Conservation (phyloP, 2,113 vertebrate species). For the Scalopus aquaticus region DNA sequence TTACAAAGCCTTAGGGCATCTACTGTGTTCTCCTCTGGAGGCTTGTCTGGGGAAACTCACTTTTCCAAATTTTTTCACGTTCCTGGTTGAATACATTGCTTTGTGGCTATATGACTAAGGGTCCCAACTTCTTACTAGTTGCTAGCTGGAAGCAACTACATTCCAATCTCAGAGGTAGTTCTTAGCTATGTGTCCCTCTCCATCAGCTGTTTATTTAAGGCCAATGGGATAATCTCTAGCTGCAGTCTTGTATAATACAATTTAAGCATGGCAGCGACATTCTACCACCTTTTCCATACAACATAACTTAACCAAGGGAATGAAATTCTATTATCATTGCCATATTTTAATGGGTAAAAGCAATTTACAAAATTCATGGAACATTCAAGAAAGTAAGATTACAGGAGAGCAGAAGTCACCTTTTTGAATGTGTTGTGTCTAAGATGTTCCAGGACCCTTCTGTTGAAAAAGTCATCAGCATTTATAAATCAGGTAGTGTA, state of each 20-base stretch:
- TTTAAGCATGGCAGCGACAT: background rate
- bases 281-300: background rate
- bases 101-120: background rate
- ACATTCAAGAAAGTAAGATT: background rate
- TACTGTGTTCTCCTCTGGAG: background rate
- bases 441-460: background rate
- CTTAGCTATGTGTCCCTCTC: background rate
- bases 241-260: background rate
- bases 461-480: background rate
- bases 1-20: fast-evolving
- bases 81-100: background rate
- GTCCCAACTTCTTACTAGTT: background rate
- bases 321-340: background rate
- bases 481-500: background rate
- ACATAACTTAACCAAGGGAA: background rate
- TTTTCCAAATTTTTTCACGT: background rate
- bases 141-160: background rate
- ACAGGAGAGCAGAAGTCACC: background rate
- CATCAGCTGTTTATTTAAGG: background rate
- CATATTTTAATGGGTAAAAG: background rate
- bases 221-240: background rate
- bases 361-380: background rate
- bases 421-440: background rate
- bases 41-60: background rate
- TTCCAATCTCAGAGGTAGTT: background rate